Evolutionary conservation across 2,113 vertebrate species (phyloP).

Genomic region (Hemibagrus wyckioides): DNA sequence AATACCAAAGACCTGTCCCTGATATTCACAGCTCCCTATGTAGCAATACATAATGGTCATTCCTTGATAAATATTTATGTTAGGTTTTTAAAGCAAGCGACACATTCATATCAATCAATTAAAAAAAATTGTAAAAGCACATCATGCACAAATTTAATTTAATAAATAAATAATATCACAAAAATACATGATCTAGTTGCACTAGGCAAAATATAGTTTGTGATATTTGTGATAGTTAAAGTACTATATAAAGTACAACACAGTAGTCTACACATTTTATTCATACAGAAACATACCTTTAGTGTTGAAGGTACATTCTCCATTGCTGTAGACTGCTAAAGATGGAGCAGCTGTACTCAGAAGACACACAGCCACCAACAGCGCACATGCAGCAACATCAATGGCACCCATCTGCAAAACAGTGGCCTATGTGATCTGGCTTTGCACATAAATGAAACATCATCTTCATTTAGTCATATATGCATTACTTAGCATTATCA

Average conservation of each 20-base stretch:
- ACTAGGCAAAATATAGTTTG: background rate
- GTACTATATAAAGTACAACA: background rate
- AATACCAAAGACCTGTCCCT: conserved; percentile 67
- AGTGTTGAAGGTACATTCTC: conserved; percentile 77
- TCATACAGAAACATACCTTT: conserved; percentile 64
- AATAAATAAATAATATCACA: too few relatives aligned
- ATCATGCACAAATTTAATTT: background rate
- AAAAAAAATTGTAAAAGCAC: background rate
- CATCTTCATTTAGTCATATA: background rate
- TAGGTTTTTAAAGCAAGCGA: too few relatives aligned
- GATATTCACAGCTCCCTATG: conserved; percentile 72
- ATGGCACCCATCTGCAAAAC: conserved; percentile 36
- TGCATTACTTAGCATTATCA: background rate
- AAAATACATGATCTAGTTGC: too few relatives aligned
- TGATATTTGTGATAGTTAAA: background rate
- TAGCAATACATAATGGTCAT: background rate
- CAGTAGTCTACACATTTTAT: background rate
- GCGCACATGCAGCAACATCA: conserved; percentile 48
- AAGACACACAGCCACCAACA: conserved; percentile 57
- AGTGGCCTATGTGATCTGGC: background rate
- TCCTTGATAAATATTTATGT: background rate
- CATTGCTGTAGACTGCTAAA: conserved; percentile 61
- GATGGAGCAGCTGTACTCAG: conserved; percentile 60
- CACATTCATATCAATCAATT: background rate
- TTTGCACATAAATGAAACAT: background rate